phyloP scores from a whole-genome alignment of 1,140 invertebrate species.

The Parasteatoda tepidariorum region DNA sequence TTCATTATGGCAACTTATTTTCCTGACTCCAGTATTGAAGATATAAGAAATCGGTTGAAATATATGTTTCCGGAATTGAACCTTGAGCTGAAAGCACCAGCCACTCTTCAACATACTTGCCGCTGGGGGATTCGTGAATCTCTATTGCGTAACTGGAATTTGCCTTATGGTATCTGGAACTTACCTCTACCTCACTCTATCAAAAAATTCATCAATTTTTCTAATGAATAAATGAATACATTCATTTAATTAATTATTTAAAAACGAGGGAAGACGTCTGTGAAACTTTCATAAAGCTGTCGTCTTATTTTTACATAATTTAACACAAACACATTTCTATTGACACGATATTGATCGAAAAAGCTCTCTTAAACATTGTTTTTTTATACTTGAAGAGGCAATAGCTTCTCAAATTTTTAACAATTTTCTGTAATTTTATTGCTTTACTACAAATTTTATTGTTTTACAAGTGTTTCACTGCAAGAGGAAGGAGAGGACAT shows the following conservation, averaged over 20 bases:
- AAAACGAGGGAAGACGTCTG: not conserved
- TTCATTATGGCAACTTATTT: not conserved
- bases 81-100: not conserved
- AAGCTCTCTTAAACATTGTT: too few species aligned
- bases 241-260: not conserved
- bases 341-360: too few species aligned
- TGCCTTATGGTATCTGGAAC: slow-evolving; percentile 2
- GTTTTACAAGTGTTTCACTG: too few species aligned
- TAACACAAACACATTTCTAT: too few species aligned
- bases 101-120: not conserved
- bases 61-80: not conserved
- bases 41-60: not conserved
- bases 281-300: not conserved
- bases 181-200: not conserved
- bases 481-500: too few species aligned
- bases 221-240: not conserved
- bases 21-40: not conserved
- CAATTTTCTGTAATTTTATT: too few species aligned
- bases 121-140: not conserved
- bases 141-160: not conserved
- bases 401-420: too few species aligned
- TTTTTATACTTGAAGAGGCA: too few species aligned
- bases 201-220: not conserved
- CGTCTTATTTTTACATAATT: too few species aligned
- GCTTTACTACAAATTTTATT: too few species aligned